A percentile compares a stretch with the other conserved stretches of the same genome.
These are phyloP conservation scores for Callipepla squamata DNA, from an alignment of 2,113 vertebrate species.

Conservation along the genomic window DNA sequence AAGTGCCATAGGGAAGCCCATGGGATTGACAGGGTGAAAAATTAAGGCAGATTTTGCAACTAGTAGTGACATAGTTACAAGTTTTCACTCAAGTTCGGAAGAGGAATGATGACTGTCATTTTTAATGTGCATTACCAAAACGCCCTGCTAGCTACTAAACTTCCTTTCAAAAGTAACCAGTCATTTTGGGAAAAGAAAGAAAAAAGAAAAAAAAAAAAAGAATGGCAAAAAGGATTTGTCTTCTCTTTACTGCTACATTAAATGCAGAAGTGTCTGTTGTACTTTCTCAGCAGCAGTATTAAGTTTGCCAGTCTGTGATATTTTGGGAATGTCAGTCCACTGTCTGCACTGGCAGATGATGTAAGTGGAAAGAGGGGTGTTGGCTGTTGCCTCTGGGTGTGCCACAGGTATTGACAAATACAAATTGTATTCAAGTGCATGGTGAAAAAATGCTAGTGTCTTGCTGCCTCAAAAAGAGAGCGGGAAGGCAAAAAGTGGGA, in stretches of 20 bases:
- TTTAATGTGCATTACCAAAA: neutral
- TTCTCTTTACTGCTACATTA: neutral
- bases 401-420: neutral
- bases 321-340: neutral
- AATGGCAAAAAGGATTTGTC: neutral
- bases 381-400: neutral
- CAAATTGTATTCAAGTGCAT: neutral
- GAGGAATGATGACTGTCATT: neutral
- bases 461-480: neutral
- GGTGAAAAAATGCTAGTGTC: neutral
- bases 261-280: neutral
- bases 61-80: neutral
- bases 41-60: neutral
- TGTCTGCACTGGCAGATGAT: neutral
- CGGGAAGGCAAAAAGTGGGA: neutral
- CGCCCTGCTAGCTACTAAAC: neutral
- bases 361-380: neutral
- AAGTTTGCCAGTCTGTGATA: neutral
- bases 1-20: neutral
- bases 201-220: neutral
- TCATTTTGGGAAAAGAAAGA: neutral
- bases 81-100: constrained; percentile 3
- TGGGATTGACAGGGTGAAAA: neutral
- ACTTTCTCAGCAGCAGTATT: neutral
- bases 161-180: neutral